These are phyloP conservation scores for Galaxea fascicularis DNA, from an alignment of 92 coral and sea anemone species.

Conservation along the genomic window DNA sequence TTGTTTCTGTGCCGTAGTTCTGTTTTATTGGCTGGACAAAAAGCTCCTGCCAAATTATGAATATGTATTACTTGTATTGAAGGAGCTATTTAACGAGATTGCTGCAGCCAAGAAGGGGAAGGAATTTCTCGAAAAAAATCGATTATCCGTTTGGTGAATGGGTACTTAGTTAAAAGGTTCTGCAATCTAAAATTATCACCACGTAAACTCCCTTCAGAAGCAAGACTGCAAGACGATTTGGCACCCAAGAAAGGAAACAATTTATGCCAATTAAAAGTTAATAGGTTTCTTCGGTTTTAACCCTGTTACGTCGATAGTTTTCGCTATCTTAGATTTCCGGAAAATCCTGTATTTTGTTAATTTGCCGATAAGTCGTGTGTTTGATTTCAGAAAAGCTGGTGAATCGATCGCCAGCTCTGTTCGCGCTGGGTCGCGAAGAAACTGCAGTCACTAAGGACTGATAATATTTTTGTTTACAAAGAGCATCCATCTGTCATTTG, in stretches of 20 bases:
- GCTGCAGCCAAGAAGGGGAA: not conserved
- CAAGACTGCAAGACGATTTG: not conserved
- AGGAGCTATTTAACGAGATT: not conserved
- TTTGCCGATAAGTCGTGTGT: not conserved
- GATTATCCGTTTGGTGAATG: not conserved
- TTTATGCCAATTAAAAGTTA: not conserved
- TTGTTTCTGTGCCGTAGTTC: too few relatives aligned
- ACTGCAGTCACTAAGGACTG: not conserved
- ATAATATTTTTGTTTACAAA: not conserved
- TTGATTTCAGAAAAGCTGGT: not conserved
- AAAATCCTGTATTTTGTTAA: not conserved
- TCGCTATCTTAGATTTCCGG: conserved; percentile 4
- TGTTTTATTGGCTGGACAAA: conserved; percentile 21
- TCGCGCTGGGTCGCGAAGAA: not conserved
- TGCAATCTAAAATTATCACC: not conserved
- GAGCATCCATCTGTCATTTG: not conserved
- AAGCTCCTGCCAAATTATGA: not conserved
- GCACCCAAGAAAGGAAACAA: not conserved
- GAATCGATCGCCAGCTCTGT: not conserved
- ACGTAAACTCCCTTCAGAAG: not conserved
- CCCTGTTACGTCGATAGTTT: not conserved
- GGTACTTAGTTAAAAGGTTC: not conserved
- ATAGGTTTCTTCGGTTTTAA: not conserved
- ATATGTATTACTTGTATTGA: not conserved
- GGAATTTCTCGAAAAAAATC: not conserved